These are phyloP conservation scores for Thelaira solivaga DNA, from an alignment of 2,888 invertebrate genomes.

Conservation along the genomic window DNA sequence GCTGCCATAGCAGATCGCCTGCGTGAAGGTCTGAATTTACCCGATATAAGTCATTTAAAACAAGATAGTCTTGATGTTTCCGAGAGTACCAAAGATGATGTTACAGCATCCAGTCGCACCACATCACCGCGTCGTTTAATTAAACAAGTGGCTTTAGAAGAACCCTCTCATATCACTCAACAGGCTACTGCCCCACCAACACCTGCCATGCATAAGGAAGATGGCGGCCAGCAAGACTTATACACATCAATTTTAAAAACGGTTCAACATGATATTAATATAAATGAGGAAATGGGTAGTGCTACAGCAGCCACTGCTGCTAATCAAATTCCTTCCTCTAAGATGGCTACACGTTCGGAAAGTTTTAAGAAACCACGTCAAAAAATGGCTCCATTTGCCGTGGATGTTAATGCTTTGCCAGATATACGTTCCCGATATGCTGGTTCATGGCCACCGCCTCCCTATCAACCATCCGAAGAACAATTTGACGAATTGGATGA, in stretches of 20 bases:
- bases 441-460: slow-evolving; percentile 79
- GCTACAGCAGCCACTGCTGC: slow-evolving; percentile 2
- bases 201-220: slow-evolving; percentile 16
- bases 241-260: slow-evolving; percentile 74
- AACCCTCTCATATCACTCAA: slow-evolving; percentile 75
- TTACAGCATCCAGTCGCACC: slow-evolving; percentile 77
- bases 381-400: slow-evolving; percentile 79
- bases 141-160: slow-evolving; percentile 85
- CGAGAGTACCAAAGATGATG: slow-evolving; percentile 76
- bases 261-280: slow-evolving; percentile 65
- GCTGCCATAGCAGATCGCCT: slow-evolving; percentile 86
- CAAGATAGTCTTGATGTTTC: slow-evolving; percentile 78
- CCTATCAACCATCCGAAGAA: slow-evolving; percentile 70
- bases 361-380: slow-evolving; percentile 77
- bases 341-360: slow-evolving; percentile 41
- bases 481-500: slow-evolving; percentile 71
- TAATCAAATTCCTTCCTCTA: not conserved
- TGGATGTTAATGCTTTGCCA: slow-evolving; percentile 78
- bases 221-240: slow-evolving; percentile 65
- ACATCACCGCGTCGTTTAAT: slow-evolving; percentile 83
- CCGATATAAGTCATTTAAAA: slow-evolving; percentile 79
- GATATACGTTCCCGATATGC: slow-evolving; percentile 78
- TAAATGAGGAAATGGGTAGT: not conserved
- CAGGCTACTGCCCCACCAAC: slow-evolving; percentile 73
- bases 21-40: slow-evolving; percentile 84